Base-by-base conservation (phyloP, 2,888 invertebrate genomes). In the Agrochola macilenta region DNA sequence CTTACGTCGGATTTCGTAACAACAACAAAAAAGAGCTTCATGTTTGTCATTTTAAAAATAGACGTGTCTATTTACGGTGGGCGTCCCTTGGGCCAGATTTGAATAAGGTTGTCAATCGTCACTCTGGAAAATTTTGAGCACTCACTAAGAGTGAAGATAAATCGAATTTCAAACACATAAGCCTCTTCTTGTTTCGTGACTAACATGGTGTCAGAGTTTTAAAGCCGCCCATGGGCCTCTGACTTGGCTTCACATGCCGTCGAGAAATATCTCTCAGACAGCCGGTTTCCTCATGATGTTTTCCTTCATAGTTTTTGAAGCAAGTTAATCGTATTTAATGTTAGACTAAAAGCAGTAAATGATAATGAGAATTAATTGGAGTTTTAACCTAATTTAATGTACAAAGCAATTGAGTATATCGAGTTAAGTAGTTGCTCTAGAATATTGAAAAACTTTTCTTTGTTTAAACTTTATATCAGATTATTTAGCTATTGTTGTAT, bases 31-130 rank as follows among this genome's bases (percentile, higher is more conserved):
- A 66, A 14, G 43, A 58, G 60, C 7, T 57, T 49, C 39, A 63
- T 68, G 49, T 77, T 80, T 76, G 49, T 80, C 30, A 69, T 71
- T 76, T 74, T 26, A 83, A 77, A 85, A 83, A 79, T 74, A 85
- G 57, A 86, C 12, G 20, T 46, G 63, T 69, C 46, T 83, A 63
- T 63, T 77, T 75, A 52, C 66, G 57, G 54, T 39, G 23, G 35
- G 65, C 60, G 70, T 75, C 68, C 49, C 43, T 76, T 70, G 49
- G 43, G 71, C 30, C 43, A 52, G 61, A 63, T 73, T 69, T 39
- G n/a, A 72, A 77, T 76, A 74, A 69, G 78, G 81, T 66, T 76
- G 76, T 69, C 85, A 78, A 80, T 69, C 58, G 30, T 43, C 57
- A 43, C 39, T 30, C 73, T 60, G n/a, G 23, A 73, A 71, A 57